Base-by-base conservation (phyloP, 2,888 invertebrate species). In the Apotomis capreana region DNA sequence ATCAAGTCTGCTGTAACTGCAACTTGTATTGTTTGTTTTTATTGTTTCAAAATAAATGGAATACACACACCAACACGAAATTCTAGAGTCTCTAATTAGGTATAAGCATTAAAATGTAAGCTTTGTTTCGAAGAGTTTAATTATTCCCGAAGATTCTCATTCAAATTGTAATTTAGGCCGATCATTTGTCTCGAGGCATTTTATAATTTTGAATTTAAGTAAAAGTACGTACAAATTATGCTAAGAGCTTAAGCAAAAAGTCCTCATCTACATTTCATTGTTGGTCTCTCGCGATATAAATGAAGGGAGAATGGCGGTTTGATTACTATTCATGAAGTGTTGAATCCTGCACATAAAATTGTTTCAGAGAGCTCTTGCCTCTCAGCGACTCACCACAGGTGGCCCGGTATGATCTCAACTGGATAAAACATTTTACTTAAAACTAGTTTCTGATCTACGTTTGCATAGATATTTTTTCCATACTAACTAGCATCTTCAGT, bases 241-340 rank as follows among this genome's bases (percentile, higher is more conserved):
- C 83, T 80, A 79, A 80, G 77, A 81, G 84, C 84, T 87, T 86
- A 68, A 85, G 85, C 84, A 87, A 81, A 84, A 83, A 85, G 83
- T 82, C 84, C 86, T 88, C 86, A 87, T 89, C 87, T 87, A 86
- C 87, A 89, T 89, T 89, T 88, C 85, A 87, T 83, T 86, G 87
- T 81, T 82, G 83, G 85, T 80, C 81, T 84, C 81, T 80, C 78
- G 80, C 76, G 80, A 85, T 83, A 85, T 86, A 87, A 89, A 89
- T 88, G 85, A 86, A 84, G 82, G 81, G 78, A 79, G 82, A 85
- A 80, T 80, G 81, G 83, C 78, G 82, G 83, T 86, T 85, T 88
- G 86, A 89, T 89, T 89, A 89, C 85, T 89, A 88, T 88, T 86
- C 87, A 89, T 89, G 87, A 89, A 88, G 86, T 85, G 85, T 82